Base-by-base conservation (phyloP, 2,888 invertebrate species). In the Ormia ochracea region DNA sequence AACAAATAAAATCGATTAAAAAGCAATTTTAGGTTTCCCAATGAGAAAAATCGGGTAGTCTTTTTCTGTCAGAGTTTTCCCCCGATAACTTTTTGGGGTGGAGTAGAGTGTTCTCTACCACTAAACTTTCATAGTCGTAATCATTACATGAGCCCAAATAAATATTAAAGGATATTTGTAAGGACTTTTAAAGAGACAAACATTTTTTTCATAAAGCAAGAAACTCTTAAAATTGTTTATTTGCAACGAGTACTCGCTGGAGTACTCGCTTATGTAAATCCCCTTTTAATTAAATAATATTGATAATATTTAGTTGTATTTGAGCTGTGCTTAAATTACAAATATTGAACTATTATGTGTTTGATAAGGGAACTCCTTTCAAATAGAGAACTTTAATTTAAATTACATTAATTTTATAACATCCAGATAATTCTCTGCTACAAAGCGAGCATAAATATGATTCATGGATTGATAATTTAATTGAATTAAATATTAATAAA, bases 381-480 rank as follows among this genome's bases (percentile, higher is more conserved):
- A 36, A 56, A 38, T n/a, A 38, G 23, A 38, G 7, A 48, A 38
- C n/a, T 12, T 63, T 43, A 63, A 63, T 72, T 61, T 63, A 54
- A 63, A 72, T 54, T 14, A 36, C 52, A 63, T 50, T 41, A 56
- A 36, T 45, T 45, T 68, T 69, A 31, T 52, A n/a, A 31, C n/a
- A 21, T 21, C 19, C 17, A 54, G 17, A 19, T 33, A 0, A 36
- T 48, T 58, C 38, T 58, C 17, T 38, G 17, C 4, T 9, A 4
- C 31, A 45, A 63, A 63, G 23, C n/a, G 23, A 9, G 41, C 50
- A 72, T 52, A 41, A 23, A 5, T 41, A 66, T 66, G 38, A 65
- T 33, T 77, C 56, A 70, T 19, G 50, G 38, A 63, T 72, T 50
- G 41, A 52, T 59, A 66, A 66, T 59, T 50, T 28, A 72, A 78